A percentile compares a stretch with the other conserved stretches of the same genome.
phyloP scores from a whole-genome alignment of 2,113 vertebrate species.

The Cavia aperea region DNA sequence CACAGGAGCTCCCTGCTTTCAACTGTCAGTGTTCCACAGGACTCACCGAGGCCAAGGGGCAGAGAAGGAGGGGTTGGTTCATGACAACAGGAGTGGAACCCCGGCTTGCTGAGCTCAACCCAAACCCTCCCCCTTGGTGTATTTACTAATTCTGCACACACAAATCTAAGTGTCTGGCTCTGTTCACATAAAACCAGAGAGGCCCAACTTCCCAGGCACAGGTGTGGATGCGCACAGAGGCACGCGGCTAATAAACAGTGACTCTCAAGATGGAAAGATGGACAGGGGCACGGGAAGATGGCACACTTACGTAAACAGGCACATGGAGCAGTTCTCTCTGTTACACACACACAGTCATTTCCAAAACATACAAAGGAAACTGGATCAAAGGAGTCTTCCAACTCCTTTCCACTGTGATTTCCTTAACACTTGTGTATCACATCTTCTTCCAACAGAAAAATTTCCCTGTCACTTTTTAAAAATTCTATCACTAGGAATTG shows the following conservation, averaged over 20 bases:
- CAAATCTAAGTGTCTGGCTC: neutral
- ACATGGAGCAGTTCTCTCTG: neutral
- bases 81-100: accelerated
- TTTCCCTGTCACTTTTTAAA: neutral
- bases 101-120: neutral
- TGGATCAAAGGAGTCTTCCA: neutral
- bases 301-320: neutral
- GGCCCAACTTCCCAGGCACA: neutral
- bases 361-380: neutral
- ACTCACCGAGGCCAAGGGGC: neutral
- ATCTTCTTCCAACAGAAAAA: neutral
- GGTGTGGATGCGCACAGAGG: neutral
- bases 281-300: neutral
- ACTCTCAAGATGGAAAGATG: accelerated
- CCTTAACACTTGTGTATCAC: no score
- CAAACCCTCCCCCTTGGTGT: accelerated
- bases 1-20: neutral
- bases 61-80: accelerated
- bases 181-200: neutral
- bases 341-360: neutral
- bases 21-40: accelerated
- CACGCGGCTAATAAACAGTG: neutral
- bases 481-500: neutral
- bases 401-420: no score
- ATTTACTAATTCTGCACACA: accelerated